Evolutionary conservation across 2,888 invertebrate genomes (phyloP), one percentile per base, ranked within the genome.

Genomic region (Hypena proboscidalis): DNA sequence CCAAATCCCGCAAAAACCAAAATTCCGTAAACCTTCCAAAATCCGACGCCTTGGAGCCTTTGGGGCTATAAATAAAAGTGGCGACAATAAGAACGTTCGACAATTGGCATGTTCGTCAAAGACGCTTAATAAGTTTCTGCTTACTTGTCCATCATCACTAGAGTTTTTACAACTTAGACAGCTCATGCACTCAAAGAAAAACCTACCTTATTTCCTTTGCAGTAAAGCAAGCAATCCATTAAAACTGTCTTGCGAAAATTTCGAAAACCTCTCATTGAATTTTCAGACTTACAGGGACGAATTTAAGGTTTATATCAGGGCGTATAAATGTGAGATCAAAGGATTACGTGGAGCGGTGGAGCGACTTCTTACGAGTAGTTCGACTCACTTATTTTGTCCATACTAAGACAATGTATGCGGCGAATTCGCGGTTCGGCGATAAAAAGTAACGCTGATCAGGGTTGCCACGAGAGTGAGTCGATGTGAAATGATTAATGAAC

Each of bases 351-450:
- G 56, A 77, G 75, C 72, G 68, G 72, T 74, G 59, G 56, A 66
- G 70, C 80, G 47, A 62, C 74, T 85, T 84, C 83, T 85, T 86
- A 74, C 77, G 48, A 69, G 72, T 79, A 79, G 81, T 81, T 80
- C 74, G 69, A 82, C 74, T 83, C 83, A 83, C 85, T 85, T 85
- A 86, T 84, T 85, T 85, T 83, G 82, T 84, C 84, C 85, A 79
- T 83, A 87, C 80, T 77, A 80, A 85, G 86, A 80, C 83, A 83
- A 83, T 79, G 78, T 80, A 87, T 85, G 82, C 78, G 78, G 70
- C 69, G 83, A 83, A 83, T 84, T 78, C 76, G 77, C 74, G 66
- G 70, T 58, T 73, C 57, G 63, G 31, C 57, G 68, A 76, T 75
- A 84, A 85, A 84, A 85, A 85, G 64, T 65, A 44, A 67, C 64